Base-by-base conservation (phyloP, 2,113 vertebrate species). In the Nycticebus coucang region DNA sequence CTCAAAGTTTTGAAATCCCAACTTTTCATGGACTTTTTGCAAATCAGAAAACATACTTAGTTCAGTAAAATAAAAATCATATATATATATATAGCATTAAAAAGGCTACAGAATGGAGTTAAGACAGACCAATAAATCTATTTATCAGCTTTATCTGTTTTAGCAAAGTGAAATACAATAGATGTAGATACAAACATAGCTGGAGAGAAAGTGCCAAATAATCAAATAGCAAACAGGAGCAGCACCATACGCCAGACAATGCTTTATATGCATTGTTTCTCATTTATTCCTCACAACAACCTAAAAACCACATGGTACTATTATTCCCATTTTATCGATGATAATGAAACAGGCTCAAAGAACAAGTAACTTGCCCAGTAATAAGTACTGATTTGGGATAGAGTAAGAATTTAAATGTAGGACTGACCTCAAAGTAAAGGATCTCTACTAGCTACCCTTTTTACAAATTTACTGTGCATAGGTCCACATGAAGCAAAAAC, bases 1-100 rank as follows among this genome's bases (percentile, higher is more conserved):
- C 30, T 57, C 71, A 93, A 37, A 79, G 80, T 94, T n/a, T 91
- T 85, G 19, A 97, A 92, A 94, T 83, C 28, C 55, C 83, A 18
- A 15, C 24, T 82, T 91, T 86, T 86, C 37, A n/a, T 28, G 85
- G 55, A 50, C 2, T 45, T 66, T 90, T 69, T 89, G 15, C 53
- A 87, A 14, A 75, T 11, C 71, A 80, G 7, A 92, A 92, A 62
- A 79, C 35, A 90, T 15, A 80, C 66, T 95, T 88, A 96, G 59
- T 78, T 93, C 60, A 50, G 71, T 74, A 86, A 92, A 96, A 7
- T 77, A n/a, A 53, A 93, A 7, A 82, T 75, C 26, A 96, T 41
- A 89, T 78, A 74, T 41, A 89, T 78, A 74, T 37, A 78, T 1
- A 92, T 0, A 45, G 17, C 19, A 59, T 75, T 66, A 64, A 66